Evolutionary conservation across 1,140 invertebrate species (phyloP).

Genomic region (Procambarus clarkii): DNA sequence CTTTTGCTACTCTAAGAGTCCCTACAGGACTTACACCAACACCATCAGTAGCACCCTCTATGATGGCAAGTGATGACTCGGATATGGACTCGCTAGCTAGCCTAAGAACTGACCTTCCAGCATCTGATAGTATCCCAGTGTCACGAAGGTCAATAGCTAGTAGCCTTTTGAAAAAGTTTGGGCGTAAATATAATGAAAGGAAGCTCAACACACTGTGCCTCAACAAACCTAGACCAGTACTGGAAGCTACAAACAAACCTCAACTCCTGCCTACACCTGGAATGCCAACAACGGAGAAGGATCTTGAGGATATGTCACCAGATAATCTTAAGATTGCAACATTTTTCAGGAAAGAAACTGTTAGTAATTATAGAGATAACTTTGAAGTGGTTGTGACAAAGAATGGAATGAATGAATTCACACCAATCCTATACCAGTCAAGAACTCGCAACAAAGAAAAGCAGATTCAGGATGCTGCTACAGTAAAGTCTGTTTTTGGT

Average conservation of each 20-base stretch:
- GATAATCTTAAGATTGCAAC: conserved; percentile 64
- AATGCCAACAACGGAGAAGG: conserved; percentile 64
- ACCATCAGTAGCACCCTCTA: conserved; percentile 70
- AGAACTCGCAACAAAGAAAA: conserved; percentile 86
- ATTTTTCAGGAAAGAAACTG: conserved; percentile 83
- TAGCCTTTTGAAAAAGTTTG: conserved; percentile 67
- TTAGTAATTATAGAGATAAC: conserved; percentile 82
- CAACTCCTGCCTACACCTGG: conserved; percentile 71
- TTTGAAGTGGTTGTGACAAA: conserved; percentile 81
- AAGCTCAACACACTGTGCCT: conserved; percentile 63
- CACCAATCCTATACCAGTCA: conserved; percentile 84
- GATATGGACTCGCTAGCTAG: conserved; percentile 70
- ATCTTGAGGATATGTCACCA: conserved; percentile 51
- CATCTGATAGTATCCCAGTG: conserved; percentile 69
- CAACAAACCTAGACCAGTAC: conserved; percentile 56
- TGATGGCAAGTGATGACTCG: conserved; percentile 71
- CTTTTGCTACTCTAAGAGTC: conserved; percentile 60
- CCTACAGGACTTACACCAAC: conserved; percentile 71
- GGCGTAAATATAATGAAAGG: conserved; percentile 68
- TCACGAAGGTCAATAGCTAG: conserved; percentile 65
- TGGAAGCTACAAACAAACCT: conserved; percentile 63
- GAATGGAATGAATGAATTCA: conserved; percentile 81
- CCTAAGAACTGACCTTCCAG: conserved; percentile 63
- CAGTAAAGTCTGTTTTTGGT: conserved; percentile 78
- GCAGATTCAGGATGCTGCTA: conserved; percentile 84